Evolutionary conservation across 2,888 invertebrate genomes (phyloP).

Genomic region (Erpobdella octoculata): DNA sequence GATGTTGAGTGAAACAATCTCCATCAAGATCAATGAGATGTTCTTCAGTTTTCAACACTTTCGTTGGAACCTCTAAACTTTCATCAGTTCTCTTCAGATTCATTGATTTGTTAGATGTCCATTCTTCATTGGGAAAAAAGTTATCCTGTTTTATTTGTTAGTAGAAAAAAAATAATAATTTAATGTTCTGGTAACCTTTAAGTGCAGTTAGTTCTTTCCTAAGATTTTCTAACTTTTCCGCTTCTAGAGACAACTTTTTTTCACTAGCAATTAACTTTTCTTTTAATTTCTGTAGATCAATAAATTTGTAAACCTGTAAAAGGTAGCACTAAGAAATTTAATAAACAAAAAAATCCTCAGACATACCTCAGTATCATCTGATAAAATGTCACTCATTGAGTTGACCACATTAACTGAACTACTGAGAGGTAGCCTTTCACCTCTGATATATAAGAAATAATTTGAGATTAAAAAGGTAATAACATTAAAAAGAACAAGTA

Average conservation of each 20-base stretch:
- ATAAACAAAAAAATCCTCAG: background rate
- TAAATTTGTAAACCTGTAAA: background rate
- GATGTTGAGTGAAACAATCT: no score
- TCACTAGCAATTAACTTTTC: background rate
- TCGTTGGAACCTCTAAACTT: background rate
- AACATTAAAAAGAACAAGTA: no score
- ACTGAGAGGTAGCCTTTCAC: background rate
- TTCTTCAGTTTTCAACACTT: no score
- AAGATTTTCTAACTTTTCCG: background rate
- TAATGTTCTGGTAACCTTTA: background rate
- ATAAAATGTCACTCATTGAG: background rate
- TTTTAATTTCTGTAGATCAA: background rate
- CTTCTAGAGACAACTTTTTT: background rate
- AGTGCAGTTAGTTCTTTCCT: background rate
- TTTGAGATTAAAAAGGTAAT: no score
- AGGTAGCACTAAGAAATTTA: background rate
- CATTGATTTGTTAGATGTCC: background rate
- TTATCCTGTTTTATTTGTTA: no score
- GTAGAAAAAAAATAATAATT: background rate
- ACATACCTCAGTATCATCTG: background rate
- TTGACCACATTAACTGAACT: background rate
- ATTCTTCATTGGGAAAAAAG: no score
- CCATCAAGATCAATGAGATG: no score
- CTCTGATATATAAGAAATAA: no score
- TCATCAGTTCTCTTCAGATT: background rate